phyloP scores from a whole-genome alignment of 2,888 invertebrate genomes.

The Volucella bombylans region DNA sequence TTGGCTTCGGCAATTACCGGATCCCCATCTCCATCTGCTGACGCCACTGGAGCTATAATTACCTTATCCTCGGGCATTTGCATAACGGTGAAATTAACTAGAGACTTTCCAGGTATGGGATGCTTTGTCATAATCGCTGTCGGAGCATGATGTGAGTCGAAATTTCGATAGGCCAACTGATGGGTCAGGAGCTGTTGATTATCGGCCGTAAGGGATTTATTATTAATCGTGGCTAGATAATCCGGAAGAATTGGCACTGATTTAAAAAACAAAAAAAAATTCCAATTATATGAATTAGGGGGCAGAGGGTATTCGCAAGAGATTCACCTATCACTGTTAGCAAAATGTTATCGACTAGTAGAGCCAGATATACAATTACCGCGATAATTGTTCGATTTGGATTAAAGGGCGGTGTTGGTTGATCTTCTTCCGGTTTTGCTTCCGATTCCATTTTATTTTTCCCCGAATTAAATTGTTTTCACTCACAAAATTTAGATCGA shows the following conservation, averaged over 20 bases:
- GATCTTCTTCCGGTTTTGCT: conserved; percentile 25
- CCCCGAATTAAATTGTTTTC: conserved; percentile 3
- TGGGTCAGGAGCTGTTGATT: conserved; percentile 76
- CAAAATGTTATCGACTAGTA: conserved; percentile 92
- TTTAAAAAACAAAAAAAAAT: conserved; percentile 69
- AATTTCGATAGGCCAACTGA: conserved; percentile 79
- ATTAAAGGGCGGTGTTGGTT: conserved; percentile 20
- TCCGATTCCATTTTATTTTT: conserved; percentile 44
- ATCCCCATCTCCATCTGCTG: conserved; percentile 54
- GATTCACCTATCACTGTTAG: conserved; percentile 92
- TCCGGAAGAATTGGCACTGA: conserved; percentile 92
- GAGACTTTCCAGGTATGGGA: conserved; percentile 81
- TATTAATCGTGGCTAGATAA: conserved; percentile 86
- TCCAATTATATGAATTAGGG: conserved; percentile 42
- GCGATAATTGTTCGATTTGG: conserved; percentile 82
- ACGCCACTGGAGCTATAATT: conserved; percentile 67
- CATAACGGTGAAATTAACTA: conserved; percentile 80
- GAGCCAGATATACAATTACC: conserved; percentile 87
- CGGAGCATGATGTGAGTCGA: conserved; percentile 76
- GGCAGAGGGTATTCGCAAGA: background rate
- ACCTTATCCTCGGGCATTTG: conserved; percentile 76
- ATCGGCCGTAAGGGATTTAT: conserved; percentile 78
- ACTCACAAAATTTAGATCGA: conserved; percentile 32
- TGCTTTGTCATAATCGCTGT: conserved; percentile 80
- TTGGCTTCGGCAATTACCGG: conserved; percentile 8